phyloP scores from a whole-genome alignment of 2,113 vertebrate genomes.

The Corythoichthys haematopterus region DNA sequence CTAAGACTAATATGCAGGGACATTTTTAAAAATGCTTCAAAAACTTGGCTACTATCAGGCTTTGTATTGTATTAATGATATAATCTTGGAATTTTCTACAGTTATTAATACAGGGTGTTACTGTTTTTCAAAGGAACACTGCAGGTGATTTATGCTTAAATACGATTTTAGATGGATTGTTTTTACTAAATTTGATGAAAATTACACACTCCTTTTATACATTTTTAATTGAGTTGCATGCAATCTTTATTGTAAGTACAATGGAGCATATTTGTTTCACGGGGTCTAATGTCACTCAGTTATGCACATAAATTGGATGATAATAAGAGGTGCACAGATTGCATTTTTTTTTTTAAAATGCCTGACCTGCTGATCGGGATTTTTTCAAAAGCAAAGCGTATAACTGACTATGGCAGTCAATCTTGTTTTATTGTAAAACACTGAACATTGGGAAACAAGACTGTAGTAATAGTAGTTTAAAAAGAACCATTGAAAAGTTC shows the following conservation, averaged over 20 bases:
- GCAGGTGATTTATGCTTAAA: constrained; percentile 3
- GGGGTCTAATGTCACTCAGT: background rate
- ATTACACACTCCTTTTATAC: constrained; percentile 3
- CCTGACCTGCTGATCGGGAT: too few species aligned
- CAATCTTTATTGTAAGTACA: background rate
- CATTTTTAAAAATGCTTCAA: constrained; percentile 11
- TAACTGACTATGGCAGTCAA: too few species aligned
- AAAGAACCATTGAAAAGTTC: too few species aligned
- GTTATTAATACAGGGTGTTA: background rate
- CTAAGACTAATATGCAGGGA: constrained; percentile 19
- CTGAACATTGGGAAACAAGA: too few species aligned
- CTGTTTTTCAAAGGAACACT: background rate
- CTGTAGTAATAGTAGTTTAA: too few species aligned
- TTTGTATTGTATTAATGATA: constrained; percentile 4
- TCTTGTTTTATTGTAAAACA: too few species aligned
- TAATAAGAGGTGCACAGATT: too few species aligned
- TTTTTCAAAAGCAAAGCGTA: too few species aligned
- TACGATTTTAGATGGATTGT: background rate
- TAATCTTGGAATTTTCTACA: background rate
- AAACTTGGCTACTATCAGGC: background rate
- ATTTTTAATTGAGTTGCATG: background rate
- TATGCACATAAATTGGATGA: background rate
- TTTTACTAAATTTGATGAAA: background rate
- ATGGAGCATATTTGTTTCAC: background rate
- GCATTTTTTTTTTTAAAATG: too few species aligned